These are phyloP conservation scores for Homarus americanus DNA, from an alignment of 1,140 invertebrate genomes.

Conservation along the genomic window DNA sequence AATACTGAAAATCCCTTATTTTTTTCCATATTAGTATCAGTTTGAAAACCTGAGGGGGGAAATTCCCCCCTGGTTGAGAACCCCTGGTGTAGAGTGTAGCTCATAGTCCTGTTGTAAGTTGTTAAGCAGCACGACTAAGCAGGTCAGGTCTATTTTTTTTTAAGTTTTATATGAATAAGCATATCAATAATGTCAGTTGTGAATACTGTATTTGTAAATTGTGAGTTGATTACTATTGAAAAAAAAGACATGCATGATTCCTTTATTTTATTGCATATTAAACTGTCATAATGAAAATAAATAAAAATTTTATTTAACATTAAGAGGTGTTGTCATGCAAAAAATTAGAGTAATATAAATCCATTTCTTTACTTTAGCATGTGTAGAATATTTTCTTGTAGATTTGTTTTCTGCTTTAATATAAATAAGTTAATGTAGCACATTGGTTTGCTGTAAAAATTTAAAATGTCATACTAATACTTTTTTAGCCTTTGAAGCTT, in stretches of 20 bases:
- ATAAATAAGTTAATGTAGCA: neutral
- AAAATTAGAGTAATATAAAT: neutral
- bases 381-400: neutral
- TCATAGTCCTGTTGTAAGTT: neutral
- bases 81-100: neutral
- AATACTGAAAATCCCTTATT: neutral
- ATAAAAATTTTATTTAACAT: neutral
- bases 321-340: neutral
- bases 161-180: neutral
- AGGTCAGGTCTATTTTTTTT: neutral
- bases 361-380: neutral
- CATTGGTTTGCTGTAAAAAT: neutral
- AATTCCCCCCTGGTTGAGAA: too few relatives aligned
- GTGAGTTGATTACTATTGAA: neutral
- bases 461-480: neutral
- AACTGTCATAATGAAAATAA: neutral
- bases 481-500: neutral
- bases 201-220: neutral
- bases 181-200: neutral
- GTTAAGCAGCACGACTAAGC: neutral
- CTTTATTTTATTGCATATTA: neutral
- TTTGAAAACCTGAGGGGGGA: neutral
- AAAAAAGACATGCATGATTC: neutral
- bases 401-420: neutral
- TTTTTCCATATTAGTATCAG: neutral